Evolutionary conservation across 1,140 invertebrate genomes (phyloP).

Genomic region (Pogonomyrmex barbatus): DNA sequence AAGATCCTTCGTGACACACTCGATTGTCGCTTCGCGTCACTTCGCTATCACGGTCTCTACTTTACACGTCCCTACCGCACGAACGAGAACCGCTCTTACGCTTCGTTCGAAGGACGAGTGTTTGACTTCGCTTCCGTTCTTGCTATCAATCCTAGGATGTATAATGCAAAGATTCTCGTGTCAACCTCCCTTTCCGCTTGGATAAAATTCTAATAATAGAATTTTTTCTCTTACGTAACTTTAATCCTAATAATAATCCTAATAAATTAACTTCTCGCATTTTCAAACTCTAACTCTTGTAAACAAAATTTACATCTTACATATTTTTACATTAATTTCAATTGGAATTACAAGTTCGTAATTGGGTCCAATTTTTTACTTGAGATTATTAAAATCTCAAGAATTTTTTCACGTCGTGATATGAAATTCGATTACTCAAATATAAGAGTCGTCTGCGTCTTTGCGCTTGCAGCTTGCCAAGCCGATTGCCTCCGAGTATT

Average conservation of each 20-base stretch:
- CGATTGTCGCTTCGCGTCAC: conserved; percentile 33
- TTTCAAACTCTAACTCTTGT: not conserved
- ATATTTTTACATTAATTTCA: not conserved
- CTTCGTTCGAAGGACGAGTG: not conserved
- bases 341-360: not conserved
- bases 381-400: not conserved
- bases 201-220: not conserved
- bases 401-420: not conserved
- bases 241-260: too few relatives aligned
- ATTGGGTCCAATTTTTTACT: not conserved
- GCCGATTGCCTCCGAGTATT: conserved; percentile 2
- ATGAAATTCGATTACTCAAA: not conserved
- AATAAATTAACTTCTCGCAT: not conserved
- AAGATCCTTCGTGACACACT: conserved; percentile 12
- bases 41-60: conserved; percentile 2
- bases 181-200: not conserved
- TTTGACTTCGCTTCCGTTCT: conserved; percentile 46
- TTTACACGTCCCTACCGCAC: not conserved
- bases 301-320: not conserved
- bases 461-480: conserved; percentile 11
- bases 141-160: conserved; percentile 6
- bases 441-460: not conserved
- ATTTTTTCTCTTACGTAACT: not conserved
- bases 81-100: conserved; percentile 10
- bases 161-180: not conserved